Evolutionary conservation across 1,140 invertebrate genomes (phyloP).

Genomic region (Drosophila tropicalis): DNA sequence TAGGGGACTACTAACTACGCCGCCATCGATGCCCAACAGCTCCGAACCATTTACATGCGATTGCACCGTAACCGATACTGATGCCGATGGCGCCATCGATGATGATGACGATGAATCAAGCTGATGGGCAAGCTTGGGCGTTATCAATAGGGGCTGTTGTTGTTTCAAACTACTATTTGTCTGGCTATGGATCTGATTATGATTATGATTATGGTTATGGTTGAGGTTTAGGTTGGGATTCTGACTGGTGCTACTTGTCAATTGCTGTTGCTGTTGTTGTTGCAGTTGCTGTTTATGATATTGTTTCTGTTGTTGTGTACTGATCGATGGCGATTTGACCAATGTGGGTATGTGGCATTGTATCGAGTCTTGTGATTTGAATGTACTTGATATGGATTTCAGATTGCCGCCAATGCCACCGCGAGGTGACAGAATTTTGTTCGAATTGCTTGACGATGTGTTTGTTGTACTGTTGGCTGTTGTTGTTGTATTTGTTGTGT

Average conservation of each 20-base stretch:
- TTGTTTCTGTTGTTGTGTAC: slow-evolving; percentile 81
- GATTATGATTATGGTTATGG: slow-evolving; percentile 33
- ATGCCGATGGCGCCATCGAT: neutral
- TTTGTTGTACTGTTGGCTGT: slow-evolving; percentile 58
- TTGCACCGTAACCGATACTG: neutral
- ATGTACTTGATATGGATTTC: slow-evolving; percentile 81
- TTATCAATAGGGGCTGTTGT: slow-evolving; percentile 78
- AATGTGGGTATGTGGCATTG: slow-evolving; percentile 82
- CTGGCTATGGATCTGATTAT: slow-evolving; percentile 45
- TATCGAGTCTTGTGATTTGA: slow-evolving; percentile 83
- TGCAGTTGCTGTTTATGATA: slow-evolving; percentile 65
- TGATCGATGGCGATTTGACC: slow-evolving; percentile 81
- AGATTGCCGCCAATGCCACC: slow-evolving; percentile 68
- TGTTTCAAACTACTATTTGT: slow-evolving; percentile 73
- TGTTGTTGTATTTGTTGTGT: slow-evolving; percentile 60
- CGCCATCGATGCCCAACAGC: slow-evolving; percentile 63
- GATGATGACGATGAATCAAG: slow-evolving; percentile 46
- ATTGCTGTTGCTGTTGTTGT: slow-evolving; percentile 26
- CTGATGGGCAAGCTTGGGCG: slow-evolving; percentile 75
- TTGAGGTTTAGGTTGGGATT: slow-evolving; percentile 40
- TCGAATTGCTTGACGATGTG: slow-evolving; percentile 66
- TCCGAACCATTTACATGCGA: slow-evolving; percentile 57
- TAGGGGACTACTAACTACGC: slow-evolving; percentile 70
- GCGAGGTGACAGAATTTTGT: slow-evolving; percentile 80
- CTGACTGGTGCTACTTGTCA: neutral